Evolutionary conservation across 2,888 invertebrate genomes (phyloP), one percentile per base, ranked within the genome.

Genomic region (Apodemia duryi): DNA sequence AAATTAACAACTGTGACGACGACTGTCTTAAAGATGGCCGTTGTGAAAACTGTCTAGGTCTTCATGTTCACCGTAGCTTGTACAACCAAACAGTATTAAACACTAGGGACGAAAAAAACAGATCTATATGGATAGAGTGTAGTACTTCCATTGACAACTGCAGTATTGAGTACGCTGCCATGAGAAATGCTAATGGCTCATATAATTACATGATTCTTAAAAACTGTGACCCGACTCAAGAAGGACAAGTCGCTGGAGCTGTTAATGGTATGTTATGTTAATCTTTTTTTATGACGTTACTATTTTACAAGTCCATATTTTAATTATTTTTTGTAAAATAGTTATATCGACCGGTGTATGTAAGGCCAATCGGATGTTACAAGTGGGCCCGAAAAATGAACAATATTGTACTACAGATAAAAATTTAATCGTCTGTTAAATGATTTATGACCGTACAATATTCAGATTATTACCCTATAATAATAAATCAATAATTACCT

Each of bases 81-180:
- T 75, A 74, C 61, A 84, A 86, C 66, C 67, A 74, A 13, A 74
- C 79, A 0, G 49, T 76, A 0, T 61, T 75, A 3, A 29, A 67
- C 0, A 72, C 77, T 54, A 76, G 49, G 13, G 83, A 86, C 63
- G 46, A 67, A 0, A 41, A 63, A 2, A 72, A 75, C 28, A 78
- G 81, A 49, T 78, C 70, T 11, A 66, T 80, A 1, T 91, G 91
- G 91, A 76, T 85, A 29, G 71, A 69, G 5, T 91, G 91, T 67
- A 80, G 79, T 6, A 77, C 75, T 0, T 10, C n/a, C 38, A 65
- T 73, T 3, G 74, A 76, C 35, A 77, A 74, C 0, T 83, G 82
- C 43, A 63, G 65, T 2, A 68, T 81, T 6, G 71, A 79, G n/a
- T 88, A 82, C 66, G 77, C 72, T 6, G 85, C 83, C 1, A 84